A percentile compares a stretch with the other conserved stretches of the same genome.
phyloP scores from a whole-genome alignment of 2,888 invertebrate genomes.

The Acleris sparsana region DNA sequence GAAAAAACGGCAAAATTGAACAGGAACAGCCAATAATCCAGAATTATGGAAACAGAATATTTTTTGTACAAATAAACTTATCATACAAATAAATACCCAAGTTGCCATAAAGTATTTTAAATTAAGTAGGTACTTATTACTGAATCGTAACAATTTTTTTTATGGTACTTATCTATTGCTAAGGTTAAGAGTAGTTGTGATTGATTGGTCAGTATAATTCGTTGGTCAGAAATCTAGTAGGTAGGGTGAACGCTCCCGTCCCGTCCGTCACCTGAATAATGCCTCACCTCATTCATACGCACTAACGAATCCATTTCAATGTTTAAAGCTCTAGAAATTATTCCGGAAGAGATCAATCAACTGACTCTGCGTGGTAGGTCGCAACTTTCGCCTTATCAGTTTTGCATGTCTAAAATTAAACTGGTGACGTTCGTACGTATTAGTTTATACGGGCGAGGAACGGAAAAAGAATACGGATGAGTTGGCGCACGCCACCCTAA shows the following conservation, averaged over 20 bases:
- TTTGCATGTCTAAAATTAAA: constrained; percentile 36
- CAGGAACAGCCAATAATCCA: too few relatives aligned
- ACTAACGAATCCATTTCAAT: constrained; percentile 73
- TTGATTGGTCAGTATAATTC: constrained; percentile 67
- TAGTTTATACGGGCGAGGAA: neutral
- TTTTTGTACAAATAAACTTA: too few relatives aligned
- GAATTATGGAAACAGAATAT: too few relatives aligned
- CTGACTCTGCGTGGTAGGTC: constrained; percentile 10
- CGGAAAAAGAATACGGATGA: too few relatives aligned
- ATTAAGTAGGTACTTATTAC: too few relatives aligned
- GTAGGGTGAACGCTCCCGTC: constrained; percentile 64
- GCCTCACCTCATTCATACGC: constrained; percentile 74
- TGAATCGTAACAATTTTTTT: too few relatives aligned
- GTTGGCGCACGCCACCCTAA: too few relatives aligned
- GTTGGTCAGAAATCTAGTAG: constrained; percentile 71
- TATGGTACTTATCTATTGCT: too few relatives aligned
- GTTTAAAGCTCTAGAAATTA: constrained; percentile 58
- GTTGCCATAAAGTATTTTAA: too few relatives aligned
- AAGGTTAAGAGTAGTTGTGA: constrained; percentile 39
- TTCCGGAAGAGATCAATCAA: constrained; percentile 59
- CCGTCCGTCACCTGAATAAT: constrained; percentile 73
- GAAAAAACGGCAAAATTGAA: too few relatives aligned
- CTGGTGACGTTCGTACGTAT: constrained; percentile 1
- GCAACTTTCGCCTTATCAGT: constrained; percentile 31
- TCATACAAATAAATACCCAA: too few relatives aligned